Conservation (phyloP, 2,888 invertebrate species). For the Plebejus argus region DNA sequence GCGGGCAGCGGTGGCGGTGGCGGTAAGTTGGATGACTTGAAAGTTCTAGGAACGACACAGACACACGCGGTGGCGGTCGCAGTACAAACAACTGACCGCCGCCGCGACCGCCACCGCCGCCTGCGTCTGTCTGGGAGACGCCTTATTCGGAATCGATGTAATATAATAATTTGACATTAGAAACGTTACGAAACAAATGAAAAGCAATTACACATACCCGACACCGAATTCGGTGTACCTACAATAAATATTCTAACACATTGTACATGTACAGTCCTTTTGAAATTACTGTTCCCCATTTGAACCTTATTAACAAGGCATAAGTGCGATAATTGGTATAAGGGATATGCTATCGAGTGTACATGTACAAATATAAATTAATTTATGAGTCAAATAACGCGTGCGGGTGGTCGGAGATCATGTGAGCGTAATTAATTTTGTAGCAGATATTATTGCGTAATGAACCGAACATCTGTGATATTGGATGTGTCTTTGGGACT, state of each 20-base stretch:
- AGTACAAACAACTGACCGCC: too few relatives aligned
- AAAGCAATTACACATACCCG: not conserved
- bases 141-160: not conserved
- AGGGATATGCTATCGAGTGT: not conserved
- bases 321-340: not conserved
- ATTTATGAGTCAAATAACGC: constrained; percentile 30
- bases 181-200: not conserved
- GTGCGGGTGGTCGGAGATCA: constrained; percentile 54
- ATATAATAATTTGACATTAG: constrained; percentile 8
- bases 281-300: not conserved
- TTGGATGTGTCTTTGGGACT: constrained; percentile 7
- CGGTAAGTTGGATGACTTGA: too few relatives aligned
- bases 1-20: too few relatives aligned
- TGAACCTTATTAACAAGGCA: not conserved
- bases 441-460: constrained; percentile 16
- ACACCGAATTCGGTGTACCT: not conserved
- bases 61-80: too few relatives aligned
- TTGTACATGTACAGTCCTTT: not conserved
- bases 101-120: too few relatives aligned
- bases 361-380: constrained; percentile 13
- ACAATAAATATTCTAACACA: constrained; percentile 7
- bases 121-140: too few relatives aligned
- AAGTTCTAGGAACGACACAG: too few relatives aligned
- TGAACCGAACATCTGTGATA: constrained; percentile 19
- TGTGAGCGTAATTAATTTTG: constrained; percentile 53